Conservation (phyloP, 2,113 vertebrate species). For the Harpagus bidentatus region DNA sequence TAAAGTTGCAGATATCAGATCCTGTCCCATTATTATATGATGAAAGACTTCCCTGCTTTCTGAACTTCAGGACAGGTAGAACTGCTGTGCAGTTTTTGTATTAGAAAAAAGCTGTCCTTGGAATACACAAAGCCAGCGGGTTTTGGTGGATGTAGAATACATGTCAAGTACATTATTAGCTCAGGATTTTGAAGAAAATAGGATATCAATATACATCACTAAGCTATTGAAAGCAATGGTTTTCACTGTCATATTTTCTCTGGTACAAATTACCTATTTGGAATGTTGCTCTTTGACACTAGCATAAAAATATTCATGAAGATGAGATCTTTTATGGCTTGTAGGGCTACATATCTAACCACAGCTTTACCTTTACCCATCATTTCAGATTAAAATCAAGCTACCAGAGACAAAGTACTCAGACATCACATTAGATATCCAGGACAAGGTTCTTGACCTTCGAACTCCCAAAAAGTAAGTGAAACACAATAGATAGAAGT, state of each 20-base stretch:
- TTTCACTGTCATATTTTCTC: not conserved
- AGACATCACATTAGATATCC: constrained; percentile 85
- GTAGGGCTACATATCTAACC: not conserved
- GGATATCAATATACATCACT: not conserved
- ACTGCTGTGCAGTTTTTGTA: not conserved
- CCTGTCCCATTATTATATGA: not conserved
- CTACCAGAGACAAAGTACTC: constrained; percentile 83
- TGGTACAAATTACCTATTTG: not conserved
- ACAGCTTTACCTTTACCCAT: constrained; percentile 25
- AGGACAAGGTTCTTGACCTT: constrained; percentile 87
- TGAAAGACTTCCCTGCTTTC: not conserved
- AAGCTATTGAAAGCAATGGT: not conserved
- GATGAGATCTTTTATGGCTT: not conserved
- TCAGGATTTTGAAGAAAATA: not conserved
- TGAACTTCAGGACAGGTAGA: not conserved
- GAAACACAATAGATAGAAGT: not conserved
- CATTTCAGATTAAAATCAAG: constrained; percentile 88
- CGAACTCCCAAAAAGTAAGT: constrained; percentile 89
- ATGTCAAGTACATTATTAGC: not conserved
- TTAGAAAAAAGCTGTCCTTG: not conserved
- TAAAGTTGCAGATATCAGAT: not conserved
- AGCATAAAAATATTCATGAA: not conserved
- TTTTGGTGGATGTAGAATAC: not conserved
- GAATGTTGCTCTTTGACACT: not conserved
- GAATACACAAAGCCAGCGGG: not conserved